Conservation (phyloP, 2,888 invertebrate species). For the Metopia argyrocephala region DNA sequence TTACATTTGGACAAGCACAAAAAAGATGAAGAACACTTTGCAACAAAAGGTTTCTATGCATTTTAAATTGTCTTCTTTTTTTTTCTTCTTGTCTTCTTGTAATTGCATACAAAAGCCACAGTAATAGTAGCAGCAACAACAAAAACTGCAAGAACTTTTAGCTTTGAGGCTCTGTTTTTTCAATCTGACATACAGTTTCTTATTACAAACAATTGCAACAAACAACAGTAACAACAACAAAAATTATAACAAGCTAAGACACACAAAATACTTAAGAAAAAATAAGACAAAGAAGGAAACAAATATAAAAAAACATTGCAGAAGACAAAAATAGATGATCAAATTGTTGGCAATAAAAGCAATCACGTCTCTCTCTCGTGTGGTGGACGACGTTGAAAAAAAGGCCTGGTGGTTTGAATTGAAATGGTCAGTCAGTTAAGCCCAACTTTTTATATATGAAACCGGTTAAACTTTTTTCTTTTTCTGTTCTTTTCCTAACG, state of each 20-base stretch:
- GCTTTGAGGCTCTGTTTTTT: constrained; percentile 45
- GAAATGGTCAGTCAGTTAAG: constrained; percentile 51
- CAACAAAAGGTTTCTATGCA: constrained; percentile 52
- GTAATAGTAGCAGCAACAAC: constrained; percentile 23
- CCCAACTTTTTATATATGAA: constrained; percentile 16
- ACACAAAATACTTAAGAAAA: neutral
- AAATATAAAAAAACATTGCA: constrained; percentile 40
- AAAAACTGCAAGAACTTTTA: constrained; percentile 12
- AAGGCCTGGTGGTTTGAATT: constrained; percentile 19
- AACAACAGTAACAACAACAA: constrained; percentile 43
- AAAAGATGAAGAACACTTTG: constrained; percentile 6
- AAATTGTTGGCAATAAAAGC: constrained; percentile 64
- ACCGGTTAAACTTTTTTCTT: constrained; percentile 41
- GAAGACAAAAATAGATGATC: constrained; percentile 64
- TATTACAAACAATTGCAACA: constrained; percentile 27
- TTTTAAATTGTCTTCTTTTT: constrained; percentile 29
- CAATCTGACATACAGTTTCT: constrained; percentile 40
- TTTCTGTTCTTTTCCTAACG: constrained; percentile 2
- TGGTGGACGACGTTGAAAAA: constrained; percentile 26
- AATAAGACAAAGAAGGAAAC: constrained; percentile 15
- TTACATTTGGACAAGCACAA: constrained; percentile 8
- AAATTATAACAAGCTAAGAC: constrained; percentile 5
- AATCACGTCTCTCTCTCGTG: constrained; percentile 50
- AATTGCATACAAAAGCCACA: constrained; percentile 53
- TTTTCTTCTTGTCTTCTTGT: constrained; percentile 27